Evolutionary conservation across 2,797 vertebrate species (phyloP), one percentile per base, ranked within the genome.

Genomic region (Distichodus sexfasciatus): DNA sequence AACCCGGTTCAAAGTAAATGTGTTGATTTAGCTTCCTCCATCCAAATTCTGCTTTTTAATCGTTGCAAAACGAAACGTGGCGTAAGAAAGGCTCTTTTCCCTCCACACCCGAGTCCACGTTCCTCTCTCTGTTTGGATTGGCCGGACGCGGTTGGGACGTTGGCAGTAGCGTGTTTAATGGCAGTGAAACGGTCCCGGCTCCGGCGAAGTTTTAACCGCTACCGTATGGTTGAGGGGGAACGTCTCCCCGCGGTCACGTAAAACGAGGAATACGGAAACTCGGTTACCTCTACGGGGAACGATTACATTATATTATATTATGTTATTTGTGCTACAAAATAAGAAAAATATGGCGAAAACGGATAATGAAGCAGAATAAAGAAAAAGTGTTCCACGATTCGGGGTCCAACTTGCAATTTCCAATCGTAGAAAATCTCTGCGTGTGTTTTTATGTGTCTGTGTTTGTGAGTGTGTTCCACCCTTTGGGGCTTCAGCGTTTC

Each of bases 381-480:
- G 41, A 55, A 41, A 48, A 28, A 55, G 40, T 41, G 6, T 36
- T 26, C 26, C 44, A 38, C 14, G 68, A 9, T n/a, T 24, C 35
- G 51, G 28, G 79, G 75, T 74, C 74, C 65, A 83, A 83, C 81
- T 79, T 76, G 66, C 83, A 77, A 80, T 78, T 85, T 84, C 82
- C 82, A 86, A 88, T 88, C 84, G 85, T 71, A 83, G 80, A 81
- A 65, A 74, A 79, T 85, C 57, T 69, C 43, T 79, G 79, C 69
- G 62, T 71, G 43, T 72, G 66, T 71, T 72, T 68, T 72, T 72
- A 48, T 63, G 24, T 48, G 35, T 41, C 1, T 68, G 38, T 53
- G 54, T 54, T 41, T 66, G 58, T 69, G 60, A 33, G 53, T 46
- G 41, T 59, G 60, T 72, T 43, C 35, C 59, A 57, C 58, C 75